phyloP scores from a whole-genome alignment of 1,140 invertebrate species.

The Magallana angulata region DNA sequence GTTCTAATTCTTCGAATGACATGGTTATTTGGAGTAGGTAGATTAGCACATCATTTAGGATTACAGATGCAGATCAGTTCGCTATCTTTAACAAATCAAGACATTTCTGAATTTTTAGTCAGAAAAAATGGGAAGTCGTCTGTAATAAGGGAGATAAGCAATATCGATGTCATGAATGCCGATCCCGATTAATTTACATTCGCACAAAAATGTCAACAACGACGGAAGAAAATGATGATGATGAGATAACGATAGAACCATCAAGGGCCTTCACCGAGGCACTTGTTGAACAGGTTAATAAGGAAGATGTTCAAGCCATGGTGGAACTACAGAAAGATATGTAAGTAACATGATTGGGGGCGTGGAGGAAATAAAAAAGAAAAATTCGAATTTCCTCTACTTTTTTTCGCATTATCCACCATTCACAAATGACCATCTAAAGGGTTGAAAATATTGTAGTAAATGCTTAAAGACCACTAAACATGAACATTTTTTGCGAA shows the following conservation, averaged over 20 bases:
- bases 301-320: slow-evolving; percentile 67
- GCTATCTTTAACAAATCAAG: neutral
- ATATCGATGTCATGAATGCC: neutral
- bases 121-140: slow-evolving; percentile 37
- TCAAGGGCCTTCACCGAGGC: slow-evolving; percentile 60
- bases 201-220: slow-evolving; percentile 37
- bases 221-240: slow-evolving; percentile 41
- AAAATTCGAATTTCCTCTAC: slow-evolving; percentile 20
- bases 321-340: slow-evolving; percentile 69
- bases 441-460: neutral
- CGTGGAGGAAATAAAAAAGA: neutral
- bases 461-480: no score
- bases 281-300: slow-evolving; percentile 67
- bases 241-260: neutral
- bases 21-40: neutral
- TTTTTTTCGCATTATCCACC: no score
- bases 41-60: neutral
- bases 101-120: neutral
- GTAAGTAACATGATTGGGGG: slow-evolving; percentile 54
- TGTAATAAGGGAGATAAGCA: slow-evolving; percentile 5
- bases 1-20: slow-evolving; percentile 54
- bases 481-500: no score
- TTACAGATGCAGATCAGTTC: neutral
- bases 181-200: slow-evolving; percentile 1
- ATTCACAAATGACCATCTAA: neutral